Conservation (phyloP, 2,888 invertebrate species). For the Nematopogon swammerdamellus region DNA sequence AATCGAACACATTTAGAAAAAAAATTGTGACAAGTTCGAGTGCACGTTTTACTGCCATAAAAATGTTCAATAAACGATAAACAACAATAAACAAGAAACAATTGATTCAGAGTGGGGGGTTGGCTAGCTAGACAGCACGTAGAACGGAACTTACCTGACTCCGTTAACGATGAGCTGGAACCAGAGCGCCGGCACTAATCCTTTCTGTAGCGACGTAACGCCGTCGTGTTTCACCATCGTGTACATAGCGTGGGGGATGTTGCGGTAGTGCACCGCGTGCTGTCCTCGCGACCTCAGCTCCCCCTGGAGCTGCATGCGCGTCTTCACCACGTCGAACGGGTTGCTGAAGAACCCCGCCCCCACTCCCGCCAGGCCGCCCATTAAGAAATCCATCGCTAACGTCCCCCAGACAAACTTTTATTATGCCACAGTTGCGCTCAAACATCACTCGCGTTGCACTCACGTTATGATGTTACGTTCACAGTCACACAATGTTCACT, state of each 20-base stretch:
- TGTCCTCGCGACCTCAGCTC: conserved; percentile 67
- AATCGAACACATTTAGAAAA: no score
- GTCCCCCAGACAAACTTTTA: neutral
- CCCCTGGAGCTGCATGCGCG: conserved; percentile 85
- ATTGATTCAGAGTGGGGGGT: no score
- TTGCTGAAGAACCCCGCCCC: conserved; percentile 83
- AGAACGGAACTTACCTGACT: conserved; percentile 31
- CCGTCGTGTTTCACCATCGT: conserved; percentile 76
- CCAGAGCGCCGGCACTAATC: conserved; percentile 77
- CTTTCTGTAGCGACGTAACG: conserved; percentile 68
- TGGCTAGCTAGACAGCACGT: no score
- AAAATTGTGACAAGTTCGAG: no score
- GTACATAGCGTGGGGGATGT: conserved; percentile 77
- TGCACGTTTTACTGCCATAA: no score
- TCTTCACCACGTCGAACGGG: conserved; percentile 87
- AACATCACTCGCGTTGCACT: neutral
- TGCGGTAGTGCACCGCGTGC: conserved; percentile 61
- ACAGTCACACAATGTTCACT: no score
- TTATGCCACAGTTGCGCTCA: neutral
- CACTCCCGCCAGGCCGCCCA: conserved; percentile 72
- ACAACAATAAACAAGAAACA: no score
- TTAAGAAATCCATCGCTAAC: conserved; percentile 64
- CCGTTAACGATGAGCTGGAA: conserved; percentile 71
- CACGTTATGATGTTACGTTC: neutral
- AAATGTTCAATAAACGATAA: no score